phyloP scores from a whole-genome alignment of 2,888 invertebrate genomes.

The Drosophila macrothrix region DNA sequence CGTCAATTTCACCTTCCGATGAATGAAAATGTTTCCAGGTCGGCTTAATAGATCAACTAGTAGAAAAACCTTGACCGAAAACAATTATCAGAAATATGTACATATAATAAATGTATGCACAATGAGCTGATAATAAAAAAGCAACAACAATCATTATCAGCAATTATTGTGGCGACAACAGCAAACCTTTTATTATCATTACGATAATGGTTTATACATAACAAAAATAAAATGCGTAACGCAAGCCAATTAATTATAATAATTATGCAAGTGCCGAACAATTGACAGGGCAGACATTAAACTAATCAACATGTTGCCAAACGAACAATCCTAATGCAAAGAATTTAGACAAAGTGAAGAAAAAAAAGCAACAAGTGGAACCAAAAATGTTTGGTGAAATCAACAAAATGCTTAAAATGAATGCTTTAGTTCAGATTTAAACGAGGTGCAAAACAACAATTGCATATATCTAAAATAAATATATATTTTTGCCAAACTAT shows the following conservation, averaged over 20 bases:
- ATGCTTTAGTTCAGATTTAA: constrained; percentile 13
- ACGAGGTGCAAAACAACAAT: constrained; percentile 4
- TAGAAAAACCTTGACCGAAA: constrained; percentile 37
- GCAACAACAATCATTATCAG: constrained; percentile 27
- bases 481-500: not conserved
- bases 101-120: not conserved
- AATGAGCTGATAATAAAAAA: constrained; percentile 12
- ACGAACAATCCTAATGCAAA: constrained; percentile 8
- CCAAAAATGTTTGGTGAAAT: constrained; percentile 31
- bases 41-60: constrained; percentile 24
- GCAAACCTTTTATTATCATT: constrained; percentile 16
- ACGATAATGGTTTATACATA: constrained; percentile 19
- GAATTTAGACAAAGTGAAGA: constrained; percentile 2
- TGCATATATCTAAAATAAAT: not conserved
- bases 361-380: constrained; percentile 38
- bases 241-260: constrained; percentile 9
- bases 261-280: constrained; percentile 23
- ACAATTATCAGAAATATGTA: constrained; percentile 25
- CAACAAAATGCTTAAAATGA: constrained; percentile 33
- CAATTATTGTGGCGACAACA: constrained; percentile 15
- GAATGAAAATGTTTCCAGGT: constrained; percentile 30
- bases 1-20: not conserved
- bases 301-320: constrained; percentile 25
- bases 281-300: not conserved
- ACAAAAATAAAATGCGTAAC: constrained; percentile 25